phyloP scores from a whole-genome alignment of 1,140 invertebrate species.

The Drosophila grimshawi region DNA sequence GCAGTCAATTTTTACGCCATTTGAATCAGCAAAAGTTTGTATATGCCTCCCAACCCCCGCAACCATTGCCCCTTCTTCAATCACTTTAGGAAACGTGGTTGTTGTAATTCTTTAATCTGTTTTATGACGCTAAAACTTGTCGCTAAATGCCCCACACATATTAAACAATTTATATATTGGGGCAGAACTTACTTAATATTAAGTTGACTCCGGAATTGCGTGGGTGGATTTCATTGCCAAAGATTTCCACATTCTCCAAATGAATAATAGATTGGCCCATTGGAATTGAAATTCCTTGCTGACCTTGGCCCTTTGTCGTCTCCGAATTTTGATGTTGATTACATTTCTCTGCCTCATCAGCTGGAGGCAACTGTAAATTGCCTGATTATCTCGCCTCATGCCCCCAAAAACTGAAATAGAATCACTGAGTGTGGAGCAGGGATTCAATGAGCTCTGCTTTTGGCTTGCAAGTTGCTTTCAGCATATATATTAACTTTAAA shows the following conservation, averaged over 20 bases:
- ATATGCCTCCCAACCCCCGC: conserved; percentile 17
- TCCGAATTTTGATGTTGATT: conserved; percentile 63
- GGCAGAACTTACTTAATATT: conserved; percentile 29
- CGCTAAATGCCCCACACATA: conserved; percentile 14
- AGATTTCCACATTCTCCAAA: conserved; percentile 1
- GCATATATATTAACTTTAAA: background rate
- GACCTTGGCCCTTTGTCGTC: conserved; percentile 64
- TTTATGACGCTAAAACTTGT: conserved; percentile 60
- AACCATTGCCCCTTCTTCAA: too few species aligned
- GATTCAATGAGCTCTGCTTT: conserved; percentile 11
- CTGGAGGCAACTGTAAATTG: conserved; percentile 53
- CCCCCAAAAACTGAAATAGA: background rate
- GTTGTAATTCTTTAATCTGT: conserved; percentile 60
- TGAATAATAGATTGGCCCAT: conserved; percentile 71
- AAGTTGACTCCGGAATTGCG: conserved; percentile 51
- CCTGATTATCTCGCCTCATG: conserved; percentile 55
- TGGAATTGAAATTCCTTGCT: conserved; percentile 62
- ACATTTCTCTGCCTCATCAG: conserved; percentile 34
- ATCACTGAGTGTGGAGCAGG: background rate
- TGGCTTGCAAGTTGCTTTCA: conserved; percentile 9
- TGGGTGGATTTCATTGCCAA: background rate
- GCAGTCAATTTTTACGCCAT: conserved; percentile 69
- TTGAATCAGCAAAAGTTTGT: conserved; percentile 74
- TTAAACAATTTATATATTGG: background rate
- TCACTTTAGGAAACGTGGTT: conserved; percentile 46